Conservation (phyloP, 2,888 invertebrate genomes). For the Agrochola circellaris region DNA sequence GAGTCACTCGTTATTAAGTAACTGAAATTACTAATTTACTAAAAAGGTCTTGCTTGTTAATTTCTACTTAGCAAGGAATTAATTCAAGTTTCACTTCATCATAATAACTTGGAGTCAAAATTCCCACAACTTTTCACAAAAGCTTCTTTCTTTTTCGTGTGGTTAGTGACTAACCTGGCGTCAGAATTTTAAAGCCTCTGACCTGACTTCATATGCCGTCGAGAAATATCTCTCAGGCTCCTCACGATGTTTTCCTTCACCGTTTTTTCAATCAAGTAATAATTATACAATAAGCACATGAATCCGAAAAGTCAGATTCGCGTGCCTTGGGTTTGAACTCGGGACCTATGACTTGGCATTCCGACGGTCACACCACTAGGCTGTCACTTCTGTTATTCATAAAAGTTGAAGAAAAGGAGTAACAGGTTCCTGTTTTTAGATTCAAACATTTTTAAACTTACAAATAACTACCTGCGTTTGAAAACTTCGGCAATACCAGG, state of each 20-base stretch:
- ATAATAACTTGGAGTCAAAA: constrained; percentile 3
- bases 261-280: too few relatives aligned
- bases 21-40: constrained; percentile 72
- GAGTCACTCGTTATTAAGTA: constrained; percentile 74
- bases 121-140: not conserved
- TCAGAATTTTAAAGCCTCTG: too few relatives aligned
- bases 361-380: too few relatives aligned
- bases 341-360: too few relatives aligned
- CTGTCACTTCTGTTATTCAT: too few relatives aligned
- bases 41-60: constrained; percentile 61
- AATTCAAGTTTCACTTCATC: constrained; percentile 34
- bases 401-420: not conserved
- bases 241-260: too few relatives aligned
- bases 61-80: constrained; percentile 33
- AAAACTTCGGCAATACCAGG: not conserved
- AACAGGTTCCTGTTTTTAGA: not conserved
- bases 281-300: too few relatives aligned
- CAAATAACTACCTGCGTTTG: not conserved
- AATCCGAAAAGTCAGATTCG: too few relatives aligned
- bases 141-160: not conserved
- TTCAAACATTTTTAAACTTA: not conserved
- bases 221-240: too few relatives aligned
- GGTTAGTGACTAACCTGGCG: too few relatives aligned
- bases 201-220: too few relatives aligned
- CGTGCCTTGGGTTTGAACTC: too few relatives aligned